Evolutionary conservation across 30 jellyfish, hydroid and myxozoan genomes (phyloP), one percentile per base, ranked within the genome.

Genomic region (Hydra vulgaris): DNA sequence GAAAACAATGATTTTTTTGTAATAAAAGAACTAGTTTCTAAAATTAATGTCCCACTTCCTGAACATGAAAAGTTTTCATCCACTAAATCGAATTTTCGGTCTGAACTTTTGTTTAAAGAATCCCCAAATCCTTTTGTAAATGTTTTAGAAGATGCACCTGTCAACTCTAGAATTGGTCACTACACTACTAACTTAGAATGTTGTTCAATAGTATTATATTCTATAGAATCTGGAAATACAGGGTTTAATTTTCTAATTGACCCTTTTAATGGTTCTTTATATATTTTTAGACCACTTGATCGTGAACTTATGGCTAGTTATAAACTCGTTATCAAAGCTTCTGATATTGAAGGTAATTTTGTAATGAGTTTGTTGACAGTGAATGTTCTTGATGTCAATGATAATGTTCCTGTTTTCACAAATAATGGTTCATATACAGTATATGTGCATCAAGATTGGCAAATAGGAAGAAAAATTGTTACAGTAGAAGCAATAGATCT

Each of bases 401-500:
- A 90, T 87, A 81, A 87, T 78, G 81, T 89, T 54, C 98, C 98
- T n/a, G 79, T 69, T 25, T 78, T 92, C 40, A 53, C 88, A 0
- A 81, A 84, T 66, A 87, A 85, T 27, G 74, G 61, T 18, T 0
- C 67, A 52, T 92, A 92, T 80, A 40, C 55, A 71, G 88, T 91
- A 56, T 70, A 79, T n/a, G 90, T 86, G 17, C 84, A 89, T 0
- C 95, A 92, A 66, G 88, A 93, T 7, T 86, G 89, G 26, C 53
- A 82, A 52, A 22, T 75, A 40, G 94, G 84, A 12, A 74, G 68
- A 69, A 83, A 74, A n/a, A 20, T 87, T 19, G 53, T 84, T 7
- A 74, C 82, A 8, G 94, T 92, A 26, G 77, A 25, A 71, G 98
- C 98, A 15, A 83, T 86, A 15, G 98, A 91, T 72, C 72, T 78